Conservation (phyloP, 1,140 invertebrate species). For the Bombus soroeensis region DNA sequence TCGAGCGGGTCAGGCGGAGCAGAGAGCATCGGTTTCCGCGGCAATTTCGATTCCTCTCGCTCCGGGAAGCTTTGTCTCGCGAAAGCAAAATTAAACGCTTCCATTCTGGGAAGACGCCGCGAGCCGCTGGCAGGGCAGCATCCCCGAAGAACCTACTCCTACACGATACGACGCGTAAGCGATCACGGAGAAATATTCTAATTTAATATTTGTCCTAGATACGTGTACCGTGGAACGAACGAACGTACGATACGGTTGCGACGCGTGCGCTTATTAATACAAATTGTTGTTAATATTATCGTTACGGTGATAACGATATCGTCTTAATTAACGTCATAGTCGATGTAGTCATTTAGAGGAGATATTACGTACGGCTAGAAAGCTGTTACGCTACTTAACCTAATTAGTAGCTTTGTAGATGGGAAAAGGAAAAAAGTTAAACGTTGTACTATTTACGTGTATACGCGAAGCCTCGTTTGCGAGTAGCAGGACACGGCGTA, state of each 20-base stretch:
- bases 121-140: background rate
- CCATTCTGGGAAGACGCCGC: background rate
- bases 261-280: background rate
- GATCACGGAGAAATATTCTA: background rate
- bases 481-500: too few relatives aligned
- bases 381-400: background rate
- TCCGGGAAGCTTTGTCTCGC: constrained; percentile 4
- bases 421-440: background rate
- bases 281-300: background rate
- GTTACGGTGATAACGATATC: background rate
- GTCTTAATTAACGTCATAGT: background rate
- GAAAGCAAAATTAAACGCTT: constrained; percentile 27
- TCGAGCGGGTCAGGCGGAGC: background rate
- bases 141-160: background rate
- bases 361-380: background rate
- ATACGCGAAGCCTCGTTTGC: background rate
- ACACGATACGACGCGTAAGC: background rate
- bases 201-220: background rate
- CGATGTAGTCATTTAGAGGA: background rate
- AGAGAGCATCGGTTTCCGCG: background rate
- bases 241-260: background rate
- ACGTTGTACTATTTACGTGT: too few relatives aligned
- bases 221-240: background rate
- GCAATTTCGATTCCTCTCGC: constrained; percentile 37
- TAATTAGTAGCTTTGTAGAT: background rate